Percentiles rank a stretch among this genome's conserved stretches.
These are phyloP conservation scores for Stichodactyla mertensii DNA, from an alignment of 64 coral and sea anemone genomes.

Conservation along the genomic window DNA sequence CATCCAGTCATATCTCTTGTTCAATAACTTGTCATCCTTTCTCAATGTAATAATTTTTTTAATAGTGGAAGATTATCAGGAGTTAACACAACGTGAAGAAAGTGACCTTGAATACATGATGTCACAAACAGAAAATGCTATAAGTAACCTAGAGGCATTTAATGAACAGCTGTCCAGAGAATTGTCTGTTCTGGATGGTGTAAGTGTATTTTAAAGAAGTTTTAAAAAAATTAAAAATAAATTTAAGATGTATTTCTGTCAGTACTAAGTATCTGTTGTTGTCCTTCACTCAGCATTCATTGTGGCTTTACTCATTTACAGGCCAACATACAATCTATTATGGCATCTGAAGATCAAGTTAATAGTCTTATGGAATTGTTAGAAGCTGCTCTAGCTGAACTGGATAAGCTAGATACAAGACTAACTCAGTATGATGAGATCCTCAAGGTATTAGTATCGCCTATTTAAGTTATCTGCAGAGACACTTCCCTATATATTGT, in stretches of 20 bases:
- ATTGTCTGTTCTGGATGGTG: conserved; percentile 88
- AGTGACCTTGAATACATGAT: conserved; percentile 90
- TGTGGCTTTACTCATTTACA: conserved; percentile 14
- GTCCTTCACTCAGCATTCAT: background rate
- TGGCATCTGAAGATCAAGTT: conserved; percentile 95
- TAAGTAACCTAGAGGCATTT: conserved; percentile 92
- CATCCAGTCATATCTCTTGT: background rate
- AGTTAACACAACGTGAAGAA: conserved; percentile 83
- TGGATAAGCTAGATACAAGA: conserved; percentile 76
- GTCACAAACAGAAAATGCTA: conserved; percentile 85
- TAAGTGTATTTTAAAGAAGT: conserved; percentile 28
- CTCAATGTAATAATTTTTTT: background rate
- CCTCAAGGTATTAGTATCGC: conserved; percentile 44
- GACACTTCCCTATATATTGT: too few species aligned
- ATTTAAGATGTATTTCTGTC: too few species aligned
- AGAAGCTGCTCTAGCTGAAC: conserved; percentile 77
- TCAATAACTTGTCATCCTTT: background rate
- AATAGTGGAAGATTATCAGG: conserved; percentile 83
- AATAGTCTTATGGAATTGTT: conserved; percentile 85
- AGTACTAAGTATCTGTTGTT: too few species aligned
- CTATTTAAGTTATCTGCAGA: background rate
- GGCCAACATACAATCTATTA: conserved; percentile 97
- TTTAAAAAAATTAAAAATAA: too few species aligned
- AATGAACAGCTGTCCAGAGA: conserved; percentile 91
- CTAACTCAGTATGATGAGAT: conserved; percentile 78